Base-by-base conservation (phyloP, 1,140 invertebrate species). In the Lordiphosa clarofinis region DNA sequence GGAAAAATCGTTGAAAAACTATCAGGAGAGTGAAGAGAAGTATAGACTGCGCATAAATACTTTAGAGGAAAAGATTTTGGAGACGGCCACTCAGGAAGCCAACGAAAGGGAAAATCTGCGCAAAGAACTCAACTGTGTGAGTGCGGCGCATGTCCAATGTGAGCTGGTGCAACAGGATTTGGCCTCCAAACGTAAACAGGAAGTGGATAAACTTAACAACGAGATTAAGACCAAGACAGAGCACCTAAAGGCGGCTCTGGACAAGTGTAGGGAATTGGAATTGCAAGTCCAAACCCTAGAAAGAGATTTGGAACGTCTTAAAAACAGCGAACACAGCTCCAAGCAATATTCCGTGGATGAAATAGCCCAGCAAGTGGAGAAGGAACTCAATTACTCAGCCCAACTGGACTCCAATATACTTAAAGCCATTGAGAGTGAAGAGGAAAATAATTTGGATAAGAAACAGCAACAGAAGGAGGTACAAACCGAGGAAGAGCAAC, bases 351-450 rank as follows among this genome's bases (percentile, higher is more conserved):
- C 91, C 0, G 90, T 93, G 2, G 91, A 92, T 44, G 92, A 92
- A 44, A 91, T 92, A 54, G 88, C 90, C 1, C 89, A 89, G 46
- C 88, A 91, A 67, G 89, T 93, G 3, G 90, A 92, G 28, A 89
- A 91, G 47, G 92, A 93, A 65, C 57, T 93, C 0, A 90, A 93
- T 74, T 90, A 92, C 42, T 93, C 92, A 0, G 91, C 90, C 0
- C 89, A 90, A 56, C 74, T 93, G 5, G 92, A 93, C 71, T 90
- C 90, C 2, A 91, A 91, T 53, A 90, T 93, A 21, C 79, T 92
- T 11, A 90, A 89, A 38, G 92, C 90, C 2, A 91, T 91, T 42
- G 89, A 91, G 15, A 89, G 88, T 46, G 90, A 91, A 12, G 61
- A 81, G 9, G 90, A 91, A 52, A 73, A 89, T 9, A 91, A 90